Evolutionary conservation across 2,888 invertebrate species (phyloP).

Genomic region (Athalia circularis): DNA sequence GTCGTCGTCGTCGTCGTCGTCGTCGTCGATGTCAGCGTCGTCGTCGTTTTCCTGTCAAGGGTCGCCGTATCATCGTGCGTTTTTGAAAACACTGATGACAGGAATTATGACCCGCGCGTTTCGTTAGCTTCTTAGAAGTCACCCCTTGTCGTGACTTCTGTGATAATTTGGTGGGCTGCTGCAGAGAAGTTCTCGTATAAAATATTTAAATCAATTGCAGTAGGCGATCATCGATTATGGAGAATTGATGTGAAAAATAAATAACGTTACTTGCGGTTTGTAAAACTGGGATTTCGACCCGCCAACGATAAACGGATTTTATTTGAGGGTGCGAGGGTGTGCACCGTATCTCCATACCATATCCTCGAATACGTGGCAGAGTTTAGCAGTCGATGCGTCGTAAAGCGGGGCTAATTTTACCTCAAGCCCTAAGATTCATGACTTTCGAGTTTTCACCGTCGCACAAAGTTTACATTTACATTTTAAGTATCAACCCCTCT

Average conservation of each 20-base stretch:
- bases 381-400: conserved; percentile 24
- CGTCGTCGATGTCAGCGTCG: neutral
- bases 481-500: conserved; percentile 23
- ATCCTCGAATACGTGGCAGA: neutral
- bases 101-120: conserved; percentile 29
- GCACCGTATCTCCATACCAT: too few species aligned
- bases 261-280: too few species aligned
- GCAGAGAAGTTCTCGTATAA: too few species aligned
- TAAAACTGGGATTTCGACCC: too few species aligned
- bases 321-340: too few species aligned
- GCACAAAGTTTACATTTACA: conserved; percentile 34
- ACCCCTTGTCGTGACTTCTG: conserved; percentile 12
- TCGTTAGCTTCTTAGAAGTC: conserved; percentile 34
- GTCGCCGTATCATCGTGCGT: conserved; percentile 17
- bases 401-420: conserved; percentile 38
- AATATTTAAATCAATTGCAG: too few species aligned
- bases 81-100: conserved; percentile 25
- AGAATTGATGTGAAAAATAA: too few species aligned
- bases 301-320: too few species aligned
- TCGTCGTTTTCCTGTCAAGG: neutral
- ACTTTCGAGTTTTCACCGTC: conserved; percentile 28
- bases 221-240: too few species aligned
- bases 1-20: conserved; percentile 7
- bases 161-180: neutral
- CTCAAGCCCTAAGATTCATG: conserved; percentile 28